A percentile compares a stretch with the other conserved stretches of the same genome.
Evolutionary conservation across 2,888 invertebrate genomes (phyloP).

Genomic region (Sepiola atlantica): DNA sequence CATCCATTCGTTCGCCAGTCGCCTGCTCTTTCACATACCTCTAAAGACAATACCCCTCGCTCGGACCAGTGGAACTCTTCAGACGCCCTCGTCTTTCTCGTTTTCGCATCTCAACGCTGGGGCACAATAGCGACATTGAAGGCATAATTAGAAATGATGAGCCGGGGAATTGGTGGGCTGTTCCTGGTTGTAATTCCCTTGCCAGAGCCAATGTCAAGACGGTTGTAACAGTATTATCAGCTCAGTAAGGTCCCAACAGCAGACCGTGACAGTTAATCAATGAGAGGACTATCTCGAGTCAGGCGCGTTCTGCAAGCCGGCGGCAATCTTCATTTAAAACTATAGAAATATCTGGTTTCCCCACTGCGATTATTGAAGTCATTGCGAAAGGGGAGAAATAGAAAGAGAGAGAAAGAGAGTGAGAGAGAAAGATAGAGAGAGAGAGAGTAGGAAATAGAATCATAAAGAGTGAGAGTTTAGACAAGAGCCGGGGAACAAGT

Average conservation of each 20-base stretch:
- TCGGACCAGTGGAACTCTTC: neutral
- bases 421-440: neutral
- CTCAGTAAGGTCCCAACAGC: conserved; percentile 41
- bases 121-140: conserved; percentile 44
- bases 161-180: conserved; percentile 21
- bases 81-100: neutral
- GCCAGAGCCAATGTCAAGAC: conserved; percentile 42
- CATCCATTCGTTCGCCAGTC: neutral
- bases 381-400: conserved; percentile 34
- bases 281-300: conserved; percentile 39
- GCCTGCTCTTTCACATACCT: neutral
- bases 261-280: conserved; percentile 46
- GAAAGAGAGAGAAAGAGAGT: neutral
- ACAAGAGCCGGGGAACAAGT: neutral
- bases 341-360: conserved; percentile 47
- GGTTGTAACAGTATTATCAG: conserved; percentile 46
- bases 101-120: neutral
- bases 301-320: conserved; percentile 33
- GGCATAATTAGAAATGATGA: conserved; percentile 43
- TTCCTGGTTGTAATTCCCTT: conserved; percentile 35
- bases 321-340: conserved; percentile 47
- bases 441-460: neutral
- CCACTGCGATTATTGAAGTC: conserved; percentile 47
- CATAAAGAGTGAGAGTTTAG: neutral
- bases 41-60: neutral